Percentiles rank a stretch among this genome's conserved stretches.
phyloP scores from a whole-genome alignment of 2,797 vertebrate species.

The Arremon aurantiirostris region DNA sequence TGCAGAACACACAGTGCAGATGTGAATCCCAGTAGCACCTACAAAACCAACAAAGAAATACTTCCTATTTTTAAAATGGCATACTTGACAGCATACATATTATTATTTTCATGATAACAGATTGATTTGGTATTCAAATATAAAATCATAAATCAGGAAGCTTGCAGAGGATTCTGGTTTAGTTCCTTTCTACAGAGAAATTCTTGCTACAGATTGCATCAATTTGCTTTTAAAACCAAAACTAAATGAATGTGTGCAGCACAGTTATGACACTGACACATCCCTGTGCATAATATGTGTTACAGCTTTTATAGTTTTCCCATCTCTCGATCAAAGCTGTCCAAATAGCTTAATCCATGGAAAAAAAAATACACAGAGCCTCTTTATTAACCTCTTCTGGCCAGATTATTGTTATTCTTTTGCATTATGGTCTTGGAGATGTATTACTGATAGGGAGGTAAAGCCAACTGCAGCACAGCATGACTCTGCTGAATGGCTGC shows the following conservation, averaged over 20 bases:
- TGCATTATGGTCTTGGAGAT: conserved; percentile 52
- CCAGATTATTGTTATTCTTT: conserved; percentile 62
- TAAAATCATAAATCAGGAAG: neutral
- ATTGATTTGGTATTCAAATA: neutral
- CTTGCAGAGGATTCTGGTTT: neutral
- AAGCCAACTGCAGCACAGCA: conserved; percentile 34
- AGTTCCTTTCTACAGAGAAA: neutral
- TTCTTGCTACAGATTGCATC: neutral
- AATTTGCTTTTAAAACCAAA: neutral
- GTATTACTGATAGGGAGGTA: conserved; percentile 42
- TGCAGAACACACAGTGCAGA: neutral
- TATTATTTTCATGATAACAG: neutral
- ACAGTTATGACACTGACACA: neutral
- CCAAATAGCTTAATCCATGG: conserved; percentile 32
- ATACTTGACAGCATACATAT: neutral
- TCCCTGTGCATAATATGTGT: neutral
- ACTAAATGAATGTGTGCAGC: neutral
- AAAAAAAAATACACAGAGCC: conserved; percentile 10
- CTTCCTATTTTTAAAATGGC: rapidly evolving
- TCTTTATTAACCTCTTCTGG: conserved; percentile 49
- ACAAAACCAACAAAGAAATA: neutral
- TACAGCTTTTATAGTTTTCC: neutral
- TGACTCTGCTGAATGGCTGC: conserved; percentile 19
- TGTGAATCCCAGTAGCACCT: neutral
- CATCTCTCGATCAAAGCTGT: conserved; percentile 26